A percentile compares a stretch with the other conserved stretches of the same genome.
These are phyloP conservation scores for Trogon melanurus DNA, from an alignment of 2,113 vertebrate genomes.

Conservation along the genomic window DNA sequence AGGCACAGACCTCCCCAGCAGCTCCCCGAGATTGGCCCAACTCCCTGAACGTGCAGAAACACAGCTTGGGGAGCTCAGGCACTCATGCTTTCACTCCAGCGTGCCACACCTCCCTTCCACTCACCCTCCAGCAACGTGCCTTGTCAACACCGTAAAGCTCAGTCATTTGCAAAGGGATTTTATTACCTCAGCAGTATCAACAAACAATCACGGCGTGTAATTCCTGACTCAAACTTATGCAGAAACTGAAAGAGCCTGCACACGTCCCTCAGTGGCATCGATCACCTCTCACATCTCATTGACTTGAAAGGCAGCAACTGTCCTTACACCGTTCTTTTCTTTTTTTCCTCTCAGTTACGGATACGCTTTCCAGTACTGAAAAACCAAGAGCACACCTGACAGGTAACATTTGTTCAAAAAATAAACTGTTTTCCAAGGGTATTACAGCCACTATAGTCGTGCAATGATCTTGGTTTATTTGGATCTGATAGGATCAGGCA, in stretches of 20 bases:
- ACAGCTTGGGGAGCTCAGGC: rapidly evolving
- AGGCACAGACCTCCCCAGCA: background rate
- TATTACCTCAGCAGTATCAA: rapidly evolving
- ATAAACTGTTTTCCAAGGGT: rapidly evolving
- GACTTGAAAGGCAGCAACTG: background rate
- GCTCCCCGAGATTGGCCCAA: rapidly evolving
- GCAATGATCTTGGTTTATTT: background rate
- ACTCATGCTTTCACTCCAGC: rapidly evolving
- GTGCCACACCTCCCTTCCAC: background rate
- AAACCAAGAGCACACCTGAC: conserved; percentile 79
- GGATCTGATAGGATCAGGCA: background rate
- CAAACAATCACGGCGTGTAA: background rate
- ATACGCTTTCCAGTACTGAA: background rate
- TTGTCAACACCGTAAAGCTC: background rate
- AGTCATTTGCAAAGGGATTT: background rate
- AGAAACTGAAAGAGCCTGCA: background rate
- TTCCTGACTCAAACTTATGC: rapidly evolving
- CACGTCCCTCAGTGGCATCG: rapidly evolving
- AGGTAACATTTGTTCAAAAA: conserved; percentile 60
- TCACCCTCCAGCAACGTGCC: background rate
- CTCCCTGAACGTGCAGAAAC: background rate
- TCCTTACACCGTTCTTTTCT: background rate
- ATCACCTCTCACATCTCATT: background rate
- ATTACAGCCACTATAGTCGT: background rate
- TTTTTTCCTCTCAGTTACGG: conserved; percentile 17